These are phyloP conservation scores for Camelus dromedarius DNA, from an alignment of 2,113 vertebrate species.

Conservation along the genomic window DNA sequence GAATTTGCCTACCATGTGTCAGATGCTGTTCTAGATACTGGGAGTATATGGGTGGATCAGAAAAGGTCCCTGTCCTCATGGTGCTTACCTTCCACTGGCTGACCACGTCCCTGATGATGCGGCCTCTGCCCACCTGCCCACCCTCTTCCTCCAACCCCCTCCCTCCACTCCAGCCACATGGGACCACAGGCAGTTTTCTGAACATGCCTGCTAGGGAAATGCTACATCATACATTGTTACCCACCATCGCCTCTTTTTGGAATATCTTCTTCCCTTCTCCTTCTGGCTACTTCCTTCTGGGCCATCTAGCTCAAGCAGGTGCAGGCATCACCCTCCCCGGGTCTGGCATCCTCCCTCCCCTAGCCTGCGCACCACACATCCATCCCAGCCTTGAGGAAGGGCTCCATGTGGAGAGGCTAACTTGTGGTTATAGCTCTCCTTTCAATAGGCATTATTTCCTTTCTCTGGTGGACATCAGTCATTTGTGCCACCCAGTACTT, in stretches of 20 bases:
- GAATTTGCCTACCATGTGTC: neutral
- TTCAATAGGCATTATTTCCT: neutral
- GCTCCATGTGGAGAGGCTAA: neutral
- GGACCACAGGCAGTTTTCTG: neutral
- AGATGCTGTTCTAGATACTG: neutral
- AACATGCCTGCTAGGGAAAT: neutral
- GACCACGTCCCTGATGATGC: neutral
- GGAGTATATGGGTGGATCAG: neutral
- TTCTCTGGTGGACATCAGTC: neutral
- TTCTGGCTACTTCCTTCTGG: neutral
- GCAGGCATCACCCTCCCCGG: rapidly evolving
- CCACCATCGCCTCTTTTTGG: neutral
- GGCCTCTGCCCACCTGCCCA: neutral
- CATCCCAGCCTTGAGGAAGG: neutral
- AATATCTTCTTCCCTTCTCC: neutral
- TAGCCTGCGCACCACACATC: neutral
- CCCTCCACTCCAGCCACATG: neutral
- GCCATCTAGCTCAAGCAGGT: neutral
- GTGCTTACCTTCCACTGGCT: no score
- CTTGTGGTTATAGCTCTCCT: neutral
- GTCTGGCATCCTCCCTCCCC: neutral
- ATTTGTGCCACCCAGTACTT: neutral
- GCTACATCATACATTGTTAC: neutral
- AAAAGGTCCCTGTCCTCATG: neutral
- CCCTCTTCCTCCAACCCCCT: neutral